These are phyloP conservation scores for Rhagologus leucostigma DNA, from an alignment of 2,113 vertebrate genomes.

Conservation along the genomic window DNA sequence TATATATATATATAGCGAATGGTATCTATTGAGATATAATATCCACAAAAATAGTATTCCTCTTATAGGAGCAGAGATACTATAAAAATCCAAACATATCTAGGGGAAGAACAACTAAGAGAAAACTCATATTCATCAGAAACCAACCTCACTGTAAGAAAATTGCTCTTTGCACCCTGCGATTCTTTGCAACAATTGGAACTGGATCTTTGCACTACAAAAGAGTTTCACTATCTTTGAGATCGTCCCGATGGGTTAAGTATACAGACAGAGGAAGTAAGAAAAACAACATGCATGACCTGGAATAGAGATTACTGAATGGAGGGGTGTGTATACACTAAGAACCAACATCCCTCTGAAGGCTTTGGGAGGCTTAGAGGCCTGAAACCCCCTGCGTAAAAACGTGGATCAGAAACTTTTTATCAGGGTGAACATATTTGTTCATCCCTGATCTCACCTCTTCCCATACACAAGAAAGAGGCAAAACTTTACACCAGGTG, in stretches of 20 bases:
- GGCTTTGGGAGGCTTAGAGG: background rate
- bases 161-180: background rate
- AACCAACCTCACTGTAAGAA: background rate
- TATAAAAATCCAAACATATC: background rate
- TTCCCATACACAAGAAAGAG: background rate
- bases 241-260: background rate
- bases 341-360: background rate
- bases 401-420: background rate
- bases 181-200: background rate
- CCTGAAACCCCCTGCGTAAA: background rate
- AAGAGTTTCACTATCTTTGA: background rate
- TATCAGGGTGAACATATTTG: background rate
- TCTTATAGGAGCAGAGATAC: background rate
- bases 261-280: slow-evolving; percentile 12
- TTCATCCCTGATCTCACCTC: background rate
- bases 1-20: background rate
- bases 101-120: background rate
- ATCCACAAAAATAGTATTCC: background rate
- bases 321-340: background rate
- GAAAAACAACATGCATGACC: background rate
- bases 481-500: background rate
- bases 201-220: background rate
- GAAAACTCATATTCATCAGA: background rate
- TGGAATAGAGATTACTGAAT: slow-evolving; percentile 40
- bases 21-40: background rate